Evolutionary conservation across 2,888 invertebrate species (phyloP), one percentile per base, ranked within the genome.

Genomic region (Tholera decimalis): DNA sequence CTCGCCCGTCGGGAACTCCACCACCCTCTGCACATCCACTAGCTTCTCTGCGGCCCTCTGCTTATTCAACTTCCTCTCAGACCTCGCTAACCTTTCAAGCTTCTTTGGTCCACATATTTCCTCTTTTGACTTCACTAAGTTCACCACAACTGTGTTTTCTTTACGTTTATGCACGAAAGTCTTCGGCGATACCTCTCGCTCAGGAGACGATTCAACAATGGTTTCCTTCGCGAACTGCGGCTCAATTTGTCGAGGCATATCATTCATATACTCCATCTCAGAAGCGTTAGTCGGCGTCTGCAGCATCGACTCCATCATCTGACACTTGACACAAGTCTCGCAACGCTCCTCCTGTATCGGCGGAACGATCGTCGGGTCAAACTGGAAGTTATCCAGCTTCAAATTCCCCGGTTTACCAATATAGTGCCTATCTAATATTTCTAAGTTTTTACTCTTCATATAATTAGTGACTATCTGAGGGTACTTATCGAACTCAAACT

Each of bases 211-310:
- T 0, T 84, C 80, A 0, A 89, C 92, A 26, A 91, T 72, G 0
- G 89, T 85, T 60, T 92, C 92, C 22, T 89, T 90, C 0, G 95
- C 95, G 73, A 86, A 93, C 77, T 95, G 95, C 0, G 92, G 93
- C 57, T 95, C 95, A 0, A 86, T 83, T 7, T 90, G 89, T 1
- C 92, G 84, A 7, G 95, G 95, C 75, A 94, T 90, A 59, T 95
- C 95, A 73, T 94, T 94, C 93, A 93, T 93, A 60, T 92, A 95
- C 75, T 95, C 95, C 91, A 97, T 96, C 85, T 98, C 98, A 0
- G 98, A 97, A 35, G 98, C 98, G 88, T 98, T 98, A 0, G 97
- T 97, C 0, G 98, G 98, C 0, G 98, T 98, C 85, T 97, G 97
- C 44, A 97, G 91, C 73, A 96, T 94, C 30, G 96, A 96, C 46